Evolutionary conservation across 2,113 vertebrate genomes (phyloP), one percentile per base, ranked within the genome.

Genomic region (Melozone crissalis): DNA sequence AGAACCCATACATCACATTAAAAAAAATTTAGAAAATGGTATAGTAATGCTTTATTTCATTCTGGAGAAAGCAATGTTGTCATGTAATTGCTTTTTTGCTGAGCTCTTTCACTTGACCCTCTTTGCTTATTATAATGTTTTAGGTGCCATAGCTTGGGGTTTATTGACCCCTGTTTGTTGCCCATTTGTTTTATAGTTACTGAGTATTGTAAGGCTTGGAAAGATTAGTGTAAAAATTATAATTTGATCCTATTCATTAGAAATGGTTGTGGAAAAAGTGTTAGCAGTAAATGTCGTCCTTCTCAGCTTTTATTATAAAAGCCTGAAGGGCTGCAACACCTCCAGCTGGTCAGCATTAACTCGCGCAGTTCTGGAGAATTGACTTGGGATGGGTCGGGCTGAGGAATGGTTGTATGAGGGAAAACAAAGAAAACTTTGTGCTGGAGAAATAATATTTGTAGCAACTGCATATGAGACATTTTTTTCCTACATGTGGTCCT

Each of bases 51-150:
- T 84, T 37, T 66, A 46, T 76, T 88, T 82, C 55, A 8, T 93
- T 93, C 37, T 28, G 80, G 26, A 93, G 49, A 81, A 87, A 97
- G 81, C 43, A 94, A 49, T 81, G n/a, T 67, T 51, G 68, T 78
- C 51, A 28, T 35, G 81, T 78, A 96, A 88, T 91, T 83, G 90
- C n/a, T 68, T 90, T 83, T 87, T 49, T 62, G 30, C 86, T 92
- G 57, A 87, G 41, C 83, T 93, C 58, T 94, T 90, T 94, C 61
- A 75, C 61, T 93, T 94, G 72, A 88, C 79, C 83, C 52, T 81
- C 31, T 33, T 41, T 86, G 65, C 57, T 96, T 96, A 93, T 93
- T 94, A 92, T 35, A 83, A 85, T 72, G 41, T 67, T 88, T 94
- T 84, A 86, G 90, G 39, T 78, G 72, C 72, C 39, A 67, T 10